Evolutionary conservation across 1,140 invertebrate genomes (phyloP).

Genomic region (Drosophila obscura): DNA sequence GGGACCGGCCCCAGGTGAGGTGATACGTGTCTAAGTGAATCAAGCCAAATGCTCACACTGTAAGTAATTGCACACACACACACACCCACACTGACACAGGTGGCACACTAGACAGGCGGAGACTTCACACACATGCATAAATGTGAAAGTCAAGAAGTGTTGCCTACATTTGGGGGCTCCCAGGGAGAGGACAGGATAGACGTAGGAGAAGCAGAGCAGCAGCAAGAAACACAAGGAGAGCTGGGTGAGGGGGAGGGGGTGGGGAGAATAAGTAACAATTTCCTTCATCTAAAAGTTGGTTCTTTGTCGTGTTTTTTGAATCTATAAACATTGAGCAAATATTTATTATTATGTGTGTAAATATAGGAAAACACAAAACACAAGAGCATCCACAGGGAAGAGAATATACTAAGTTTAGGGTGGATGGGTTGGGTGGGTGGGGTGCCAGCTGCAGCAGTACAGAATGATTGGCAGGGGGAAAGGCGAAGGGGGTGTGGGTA

Average conservation of each 20-base stretch:
- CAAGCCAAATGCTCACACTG: constrained; percentile 26
- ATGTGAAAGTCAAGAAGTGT: background rate
- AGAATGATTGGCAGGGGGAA: background rate
- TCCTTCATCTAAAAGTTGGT: constrained; percentile 20
- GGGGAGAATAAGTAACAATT: background rate
- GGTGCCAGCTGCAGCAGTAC: background rate
- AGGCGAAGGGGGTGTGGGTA: too few species aligned
- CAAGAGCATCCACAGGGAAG: too few species aligned
- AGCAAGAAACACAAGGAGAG: too few species aligned
- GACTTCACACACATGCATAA: background rate
- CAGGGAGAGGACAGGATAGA: background rate
- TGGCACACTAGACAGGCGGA: too few species aligned
- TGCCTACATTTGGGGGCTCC: constrained; percentile 13
- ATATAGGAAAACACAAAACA: constrained; percentile 34
- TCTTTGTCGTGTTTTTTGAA: constrained; percentile 9
- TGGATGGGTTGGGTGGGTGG: background rate
- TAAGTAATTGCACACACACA: constrained; percentile 45
- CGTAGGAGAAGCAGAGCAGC: too few species aligned
- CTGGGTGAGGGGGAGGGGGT: too few species aligned
- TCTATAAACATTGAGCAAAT: constrained; percentile 50
- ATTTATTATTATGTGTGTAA: constrained; percentile 68
- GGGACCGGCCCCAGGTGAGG: constrained; percentile 68
- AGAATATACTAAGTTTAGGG: too few species aligned
- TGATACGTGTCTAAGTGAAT: constrained; percentile 74
- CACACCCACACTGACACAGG: background rate